A percentile compares a stretch with the other conserved stretches of the same genome.
phyloP scores from a whole-genome alignment of 2,888 invertebrate genomes.

The Suillia variegata region DNA sequence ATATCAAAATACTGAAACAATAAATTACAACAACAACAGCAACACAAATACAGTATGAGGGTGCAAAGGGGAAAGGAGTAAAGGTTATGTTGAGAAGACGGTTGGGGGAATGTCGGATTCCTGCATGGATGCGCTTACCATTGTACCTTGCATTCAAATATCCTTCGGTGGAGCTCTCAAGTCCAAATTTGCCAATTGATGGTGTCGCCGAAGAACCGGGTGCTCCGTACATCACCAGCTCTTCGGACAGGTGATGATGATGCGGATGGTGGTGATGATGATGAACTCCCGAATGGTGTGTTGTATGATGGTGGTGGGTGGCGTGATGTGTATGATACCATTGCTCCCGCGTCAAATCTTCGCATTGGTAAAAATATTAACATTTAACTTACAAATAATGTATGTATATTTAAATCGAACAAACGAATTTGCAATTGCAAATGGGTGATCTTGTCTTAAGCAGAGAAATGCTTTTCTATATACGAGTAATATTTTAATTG shows the following conservation, averaged over 20 bases:
- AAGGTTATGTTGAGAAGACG: too few species aligned
- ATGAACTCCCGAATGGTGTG: conserved; percentile 26
- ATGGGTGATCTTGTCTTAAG: too few species aligned
- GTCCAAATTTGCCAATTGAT: conserved; percentile 54
- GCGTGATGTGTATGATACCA: conserved; percentile 47
- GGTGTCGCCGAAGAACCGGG: conserved; percentile 43
- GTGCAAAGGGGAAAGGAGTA: too few species aligned
- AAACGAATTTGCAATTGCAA: too few species aligned
- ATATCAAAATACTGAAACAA: too few species aligned
- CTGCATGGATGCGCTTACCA: conserved; percentile 51
- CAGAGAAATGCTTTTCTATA: too few species aligned
- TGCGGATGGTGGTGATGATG: conserved; percentile 51
- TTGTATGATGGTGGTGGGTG: conserved; percentile 35
- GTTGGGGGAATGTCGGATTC: not conserved
- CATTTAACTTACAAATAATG: not conserved
- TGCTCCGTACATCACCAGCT: conserved; percentile 53
- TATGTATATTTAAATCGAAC: too few species aligned
- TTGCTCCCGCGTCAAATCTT: conserved; percentile 41
- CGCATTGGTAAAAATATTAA: not conserved
- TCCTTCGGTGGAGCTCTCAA: conserved; percentile 57
- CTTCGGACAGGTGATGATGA: conserved; percentile 53
- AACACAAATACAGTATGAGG: too few species aligned
- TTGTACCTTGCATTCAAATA: conserved; percentile 60
- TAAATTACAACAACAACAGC: too few species aligned
- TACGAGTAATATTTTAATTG: not conserved